These are phyloP conservation scores for Machimus rusticus DNA, from an alignment of 2,888 invertebrate genomes.

Conservation along the genomic window DNA sequence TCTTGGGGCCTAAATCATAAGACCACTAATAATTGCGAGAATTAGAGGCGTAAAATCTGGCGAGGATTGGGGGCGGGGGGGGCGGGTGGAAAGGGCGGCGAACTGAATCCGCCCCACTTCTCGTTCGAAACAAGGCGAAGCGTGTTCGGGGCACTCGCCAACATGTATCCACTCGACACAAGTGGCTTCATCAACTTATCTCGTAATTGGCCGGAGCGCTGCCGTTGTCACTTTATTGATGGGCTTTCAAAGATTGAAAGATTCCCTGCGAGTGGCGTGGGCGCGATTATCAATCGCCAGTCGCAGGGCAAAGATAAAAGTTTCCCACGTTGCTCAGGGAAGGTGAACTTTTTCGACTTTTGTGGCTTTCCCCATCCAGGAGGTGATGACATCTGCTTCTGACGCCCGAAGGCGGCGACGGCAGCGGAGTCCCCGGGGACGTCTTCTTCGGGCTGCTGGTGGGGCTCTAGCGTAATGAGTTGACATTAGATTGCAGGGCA, in stretches of 20 bases:
- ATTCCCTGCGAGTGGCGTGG: not conserved
- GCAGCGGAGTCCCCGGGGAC: not conserved
- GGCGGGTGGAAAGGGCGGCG: not conserved
- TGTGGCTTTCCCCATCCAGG: not conserved
- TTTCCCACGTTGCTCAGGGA: not conserved
- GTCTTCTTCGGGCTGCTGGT: conserved; percentile 38
- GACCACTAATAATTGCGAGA: conserved; percentile 4
- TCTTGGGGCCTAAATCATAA: not conserved
- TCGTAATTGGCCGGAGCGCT: conserved; percentile 16
- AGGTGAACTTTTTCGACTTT: not conserved
- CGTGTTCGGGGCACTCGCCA: conserved; percentile 4
- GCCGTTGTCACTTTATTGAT: conserved; percentile 29
- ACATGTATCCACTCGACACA: conserved; percentile 35
- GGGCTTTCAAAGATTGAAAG: conserved; percentile 28
- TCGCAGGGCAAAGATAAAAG: conserved; percentile 8
- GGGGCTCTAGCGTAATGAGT: conserved; percentile 44
- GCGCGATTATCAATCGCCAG: conserved; percentile 9
- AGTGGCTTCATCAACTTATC: conserved; percentile 30
- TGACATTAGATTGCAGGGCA: conserved; percentile 43
- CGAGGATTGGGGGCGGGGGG: not conserved
- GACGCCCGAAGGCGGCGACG: not conserved
- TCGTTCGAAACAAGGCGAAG: not conserved
- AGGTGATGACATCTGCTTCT: conserved; percentile 46
- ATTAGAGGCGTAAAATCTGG: not conserved
- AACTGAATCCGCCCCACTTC: not conserved